phyloP scores from a whole-genome alignment of 2,888 invertebrate species.

The Drosophila histrio region DNA sequence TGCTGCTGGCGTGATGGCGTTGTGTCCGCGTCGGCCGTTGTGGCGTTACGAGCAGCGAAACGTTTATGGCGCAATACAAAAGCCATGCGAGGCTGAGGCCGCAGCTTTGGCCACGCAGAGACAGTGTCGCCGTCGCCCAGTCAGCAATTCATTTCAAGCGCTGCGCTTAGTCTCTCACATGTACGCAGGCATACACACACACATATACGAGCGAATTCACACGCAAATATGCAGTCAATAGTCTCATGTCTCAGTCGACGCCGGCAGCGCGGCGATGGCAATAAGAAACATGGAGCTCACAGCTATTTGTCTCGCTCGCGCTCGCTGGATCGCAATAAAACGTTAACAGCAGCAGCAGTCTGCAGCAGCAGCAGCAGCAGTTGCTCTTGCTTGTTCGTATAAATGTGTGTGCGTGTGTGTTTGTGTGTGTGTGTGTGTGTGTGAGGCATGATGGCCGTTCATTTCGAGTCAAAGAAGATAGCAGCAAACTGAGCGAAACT shows the following conservation, averaged over 20 bases:
- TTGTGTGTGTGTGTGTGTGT: constrained; percentile 19
- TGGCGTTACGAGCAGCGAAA: constrained; percentile 85
- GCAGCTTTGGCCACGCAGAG: constrained; percentile 72
- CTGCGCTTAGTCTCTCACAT: constrained; percentile 56
- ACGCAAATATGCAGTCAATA: constrained; percentile 55
- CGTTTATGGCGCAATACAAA: constrained; percentile 85
- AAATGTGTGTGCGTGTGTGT: constrained; percentile 11
- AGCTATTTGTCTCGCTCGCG: constrained; percentile 63
- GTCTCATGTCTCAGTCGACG: constrained; percentile 54
- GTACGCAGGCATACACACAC: constrained; percentile 18
- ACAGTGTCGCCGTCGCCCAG: constrained; percentile 62
- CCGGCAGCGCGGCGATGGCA: constrained; percentile 54
- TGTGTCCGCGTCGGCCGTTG: constrained; percentile 83
- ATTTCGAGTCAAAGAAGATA: constrained; percentile 36
- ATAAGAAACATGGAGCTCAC: constrained; percentile 70
- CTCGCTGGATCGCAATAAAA: constrained; percentile 45
- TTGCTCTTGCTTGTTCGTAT: constrained; percentile 29
- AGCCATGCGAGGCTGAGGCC: constrained; percentile 82
- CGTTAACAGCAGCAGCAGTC: constrained; percentile 36
- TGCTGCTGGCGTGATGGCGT: constrained; percentile 51
- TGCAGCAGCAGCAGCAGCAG: constrained; percentile 18
- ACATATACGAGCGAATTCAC: constrained; percentile 30
- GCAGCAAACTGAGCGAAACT: constrained; percentile 37
- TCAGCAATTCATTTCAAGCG: constrained; percentile 78
- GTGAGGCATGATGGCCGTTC: constrained; percentile 72